Evolutionary conservation across 2,888 invertebrate species (phyloP), one percentile per base, ranked within the genome.

Genomic region (Abrostola tripartita): DNA sequence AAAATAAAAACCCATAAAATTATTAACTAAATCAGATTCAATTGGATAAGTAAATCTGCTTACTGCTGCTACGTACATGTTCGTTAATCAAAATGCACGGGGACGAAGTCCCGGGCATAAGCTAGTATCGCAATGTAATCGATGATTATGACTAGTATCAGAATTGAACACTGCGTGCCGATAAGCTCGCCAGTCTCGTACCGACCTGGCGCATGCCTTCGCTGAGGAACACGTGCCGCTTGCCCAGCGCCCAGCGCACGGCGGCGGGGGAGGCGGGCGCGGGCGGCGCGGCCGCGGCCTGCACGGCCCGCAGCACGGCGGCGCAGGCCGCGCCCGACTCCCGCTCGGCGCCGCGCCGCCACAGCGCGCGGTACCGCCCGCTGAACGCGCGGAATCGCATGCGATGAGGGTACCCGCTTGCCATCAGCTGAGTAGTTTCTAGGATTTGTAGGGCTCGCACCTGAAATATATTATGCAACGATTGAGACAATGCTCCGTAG

Each of bases 401-500:
- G 80, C 98, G 96, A 90, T 99, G 99, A 37, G 99, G 99, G 91
- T 98, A 98, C 8, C 98, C 98, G 83, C 98, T 98, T 11, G 98
- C 98, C 98, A 99, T 99, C 68, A 99, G 94, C 90, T 98, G 98
- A 14, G 98, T 98, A 49, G 99, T 99, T 93, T 99, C 99, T 58
- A 99, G 93, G n/a, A 98, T 97, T 90, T 97, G 97, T 57, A 99
- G 95, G 0, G 98, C 98, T 52, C 98, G 96, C 69, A 99, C 97
- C 95, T 92, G 84, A 0, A 68, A 70, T 12, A 4, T 9, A 51
- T 8, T 9, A 51, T 8, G 12, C 9, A n/a, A 12, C 41, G 53
- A 24, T 4, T 24, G 24, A 24, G 24, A 24, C 24, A 4, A 24
- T 24, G 24, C 4, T 24, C 24, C 24, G 24, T 24, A 24, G 24